A percentile compares a stretch with the other conserved stretches of the same genome.
Evolutionary conservation across 2,113 vertebrate species (phyloP).

Genomic region (Anas platyrhynchos): DNA sequence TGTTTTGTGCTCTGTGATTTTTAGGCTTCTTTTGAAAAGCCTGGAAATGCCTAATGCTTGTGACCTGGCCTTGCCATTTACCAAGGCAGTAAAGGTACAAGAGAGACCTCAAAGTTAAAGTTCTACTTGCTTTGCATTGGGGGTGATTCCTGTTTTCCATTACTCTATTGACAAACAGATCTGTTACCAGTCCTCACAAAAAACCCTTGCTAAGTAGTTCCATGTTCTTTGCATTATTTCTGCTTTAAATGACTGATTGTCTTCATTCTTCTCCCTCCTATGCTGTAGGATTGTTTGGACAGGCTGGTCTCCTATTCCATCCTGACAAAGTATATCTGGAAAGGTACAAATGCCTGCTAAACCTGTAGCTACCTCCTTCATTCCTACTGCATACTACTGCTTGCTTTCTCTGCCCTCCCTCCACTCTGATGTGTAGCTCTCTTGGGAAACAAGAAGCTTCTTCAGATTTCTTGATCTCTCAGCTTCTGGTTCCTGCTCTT

Average conservation of each 20-base stretch:
- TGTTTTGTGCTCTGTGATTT: not conserved
- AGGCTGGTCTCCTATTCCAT: not conserved
- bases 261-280: not conserved
- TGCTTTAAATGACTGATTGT: not conserved
- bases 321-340: not conserved
- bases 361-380: not conserved
- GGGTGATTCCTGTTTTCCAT: not conserved
- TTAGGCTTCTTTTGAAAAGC: not conserved
- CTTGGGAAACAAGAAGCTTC: not conserved
- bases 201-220: not conserved
- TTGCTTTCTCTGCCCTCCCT: not conserved
- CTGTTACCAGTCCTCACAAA: not conserved
- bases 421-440: not conserved
- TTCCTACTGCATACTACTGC: accelerated
- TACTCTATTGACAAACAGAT: not conserved
- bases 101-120: not conserved
- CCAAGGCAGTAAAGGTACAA: not conserved
- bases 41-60: not conserved
- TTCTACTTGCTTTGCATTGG: accelerated
- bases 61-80: not conserved
- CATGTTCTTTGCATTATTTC: not conserved
- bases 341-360: not conserved
- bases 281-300: not conserved
- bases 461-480: not conserved
- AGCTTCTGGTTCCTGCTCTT: not conserved